Evolutionary conservation across 2,113 vertebrate species (phyloP), one percentile per base, ranked within the genome.

Genomic region (Isichthys henryi): DNA sequence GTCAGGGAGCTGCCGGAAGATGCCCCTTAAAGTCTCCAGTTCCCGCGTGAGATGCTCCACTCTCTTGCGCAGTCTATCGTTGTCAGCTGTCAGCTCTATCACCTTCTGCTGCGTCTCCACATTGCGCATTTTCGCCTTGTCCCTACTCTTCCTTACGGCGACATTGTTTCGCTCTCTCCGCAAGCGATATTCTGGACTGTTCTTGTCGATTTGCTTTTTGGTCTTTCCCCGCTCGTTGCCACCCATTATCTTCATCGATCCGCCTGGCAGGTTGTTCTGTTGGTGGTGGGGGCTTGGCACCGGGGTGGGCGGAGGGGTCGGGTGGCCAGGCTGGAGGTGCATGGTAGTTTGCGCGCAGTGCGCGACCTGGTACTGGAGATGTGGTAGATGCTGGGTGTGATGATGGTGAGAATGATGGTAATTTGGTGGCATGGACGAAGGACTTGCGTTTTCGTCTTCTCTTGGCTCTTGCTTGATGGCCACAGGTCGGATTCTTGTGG

Each of bases 31-130:
- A 52, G 98, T 97, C 95, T 99, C 97, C 94, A 99, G 96, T 93
- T 99, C 98, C 1, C 98, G 96, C 92, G 94, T 98, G 91, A 99
- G 97, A 91, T 99, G 98, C 93, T 99, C 98, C 94, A 99, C 98
- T 89, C 98, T 94, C 94, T 98, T 96, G 93, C 98, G 94, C 94
- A 99, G 97, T 92, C 98, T 94, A 7, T 99, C 98, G 95, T 99
- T 99, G 95, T 99, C 98, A 90, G 93, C 70, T 90, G 95, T 96
- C 91, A 99, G 95, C 96, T 99, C 98, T 93, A 99, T 94, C 92
- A 99, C 98, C 93, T 98, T 99, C 88, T 99, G 98, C 95, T 99
- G 98, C 80, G 98, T 99, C 95, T 99, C 98, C 92, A 97, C 96
- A 94, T 99, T 99, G 93, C 98, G 97, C 93, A 97, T 96, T 95